phyloP scores from a whole-genome alignment of 1,140 invertebrate genomes.

The Acromyrmex heyeri region DNA sequence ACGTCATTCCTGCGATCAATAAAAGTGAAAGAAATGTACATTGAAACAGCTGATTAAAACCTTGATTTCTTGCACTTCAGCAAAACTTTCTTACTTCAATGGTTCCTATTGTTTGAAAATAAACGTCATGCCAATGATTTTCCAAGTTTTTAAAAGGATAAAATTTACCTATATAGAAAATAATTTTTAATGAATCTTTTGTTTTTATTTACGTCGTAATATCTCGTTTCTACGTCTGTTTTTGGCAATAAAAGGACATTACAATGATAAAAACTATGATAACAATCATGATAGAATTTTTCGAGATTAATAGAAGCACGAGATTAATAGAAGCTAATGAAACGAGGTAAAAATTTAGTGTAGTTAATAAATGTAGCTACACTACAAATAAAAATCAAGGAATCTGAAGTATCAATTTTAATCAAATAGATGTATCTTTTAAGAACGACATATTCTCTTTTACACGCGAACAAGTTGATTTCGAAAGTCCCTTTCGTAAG shows the following conservation, averaged over 20 bases:
- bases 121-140: background rate
- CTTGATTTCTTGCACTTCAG: background rate
- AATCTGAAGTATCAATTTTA: slow-evolving; percentile 10
- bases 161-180: background rate
- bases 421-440: background rate
- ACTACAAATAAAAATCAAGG: background rate
- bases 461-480: background rate
- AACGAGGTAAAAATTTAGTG: background rate
- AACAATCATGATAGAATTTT: background rate
- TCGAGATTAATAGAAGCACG: background rate
- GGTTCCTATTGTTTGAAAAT: background rate
- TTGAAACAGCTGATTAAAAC: background rate
- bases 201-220: background rate
- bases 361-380: background rate
- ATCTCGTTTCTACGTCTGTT: background rate
- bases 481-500: background rate
- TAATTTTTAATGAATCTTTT: background rate
- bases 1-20: background rate
- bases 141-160: background rate
- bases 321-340: background rate
- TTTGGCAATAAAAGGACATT: background rate
- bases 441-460: background rate
- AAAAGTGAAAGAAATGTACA: slow-evolving; percentile 8
- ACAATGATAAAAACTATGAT: background rate
- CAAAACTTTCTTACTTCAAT: background rate